Evolutionary conservation across 1,140 invertebrate species (phyloP).

Genomic region (Heliconius eleuchia): DNA sequence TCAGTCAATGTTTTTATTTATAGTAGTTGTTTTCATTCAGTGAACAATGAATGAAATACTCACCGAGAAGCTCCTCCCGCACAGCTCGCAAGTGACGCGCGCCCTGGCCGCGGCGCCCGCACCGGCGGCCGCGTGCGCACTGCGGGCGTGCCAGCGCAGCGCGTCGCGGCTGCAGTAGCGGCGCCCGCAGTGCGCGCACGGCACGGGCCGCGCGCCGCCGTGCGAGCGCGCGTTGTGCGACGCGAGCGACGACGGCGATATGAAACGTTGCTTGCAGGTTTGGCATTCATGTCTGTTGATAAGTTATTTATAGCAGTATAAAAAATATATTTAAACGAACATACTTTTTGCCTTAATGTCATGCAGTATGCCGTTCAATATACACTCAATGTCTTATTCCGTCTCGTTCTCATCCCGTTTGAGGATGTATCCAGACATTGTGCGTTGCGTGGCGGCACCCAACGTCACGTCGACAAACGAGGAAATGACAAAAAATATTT

Average conservation of each 20-base stretch:
- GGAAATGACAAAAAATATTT: no score
- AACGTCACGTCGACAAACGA: no score
- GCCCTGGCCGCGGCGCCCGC: not conserved
- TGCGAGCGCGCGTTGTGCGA: conserved; percentile 41
- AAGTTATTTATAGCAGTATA: no score
- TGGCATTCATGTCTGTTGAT: conserved; percentile 45
- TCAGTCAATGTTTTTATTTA: no score
- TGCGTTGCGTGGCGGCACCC: no score
- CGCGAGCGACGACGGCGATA: conserved; percentile 40
- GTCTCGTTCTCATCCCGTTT: no score
- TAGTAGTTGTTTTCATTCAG: no score
- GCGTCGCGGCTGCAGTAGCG: conserved; percentile 46
- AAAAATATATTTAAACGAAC: no score
- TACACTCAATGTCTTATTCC: no score
- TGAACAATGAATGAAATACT: conserved; percentile 17
- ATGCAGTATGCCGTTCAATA: no score
- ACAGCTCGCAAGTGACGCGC: conserved; percentile 35
- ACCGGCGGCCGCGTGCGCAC: conserved; percentile 33
- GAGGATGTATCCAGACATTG: no score
- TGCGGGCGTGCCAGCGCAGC: conserved; percentile 41
- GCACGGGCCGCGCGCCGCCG: conserved; percentile 32
- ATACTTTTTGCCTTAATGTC: no score
- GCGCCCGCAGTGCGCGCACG: conserved; percentile 40
- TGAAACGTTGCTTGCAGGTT: conserved; percentile 45
- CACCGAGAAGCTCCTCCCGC: conserved; percentile 44